These are phyloP conservation scores for Polydrusus cervinus DNA, from an alignment of 2,888 invertebrate species.

Conservation along the genomic window DNA sequence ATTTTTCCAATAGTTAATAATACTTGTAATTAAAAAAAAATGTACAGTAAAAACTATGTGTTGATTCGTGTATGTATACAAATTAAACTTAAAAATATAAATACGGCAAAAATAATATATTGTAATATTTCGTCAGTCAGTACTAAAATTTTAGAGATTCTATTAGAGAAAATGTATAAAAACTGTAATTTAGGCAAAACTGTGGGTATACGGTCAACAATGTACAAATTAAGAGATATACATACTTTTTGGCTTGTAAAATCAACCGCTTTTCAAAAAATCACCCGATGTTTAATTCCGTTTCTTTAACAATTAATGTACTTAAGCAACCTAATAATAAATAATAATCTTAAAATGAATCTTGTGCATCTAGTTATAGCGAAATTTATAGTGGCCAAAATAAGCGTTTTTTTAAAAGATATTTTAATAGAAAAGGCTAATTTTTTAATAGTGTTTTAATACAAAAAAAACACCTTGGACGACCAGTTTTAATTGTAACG, in stretches of 20 bases:
- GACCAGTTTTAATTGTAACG: too few relatives aligned
- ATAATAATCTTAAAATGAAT: neutral
- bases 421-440: too few relatives aligned
- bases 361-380: constrained; percentile 12
- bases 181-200: constrained; percentile 65
- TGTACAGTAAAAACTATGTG: constrained; percentile 64
- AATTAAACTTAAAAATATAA: constrained; percentile 53
- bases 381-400: constrained; percentile 27
- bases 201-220: constrained; percentile 70
- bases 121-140: constrained; percentile 57
- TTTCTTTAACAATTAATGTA: constrained; percentile 1
- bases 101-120: constrained; percentile 53
- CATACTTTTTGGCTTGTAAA: constrained; percentile 59
- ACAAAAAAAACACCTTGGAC: too few relatives aligned
- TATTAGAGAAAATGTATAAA: constrained; percentile 63
- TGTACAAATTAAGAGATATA: constrained; percentile 67
- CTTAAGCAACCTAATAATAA: constrained; percentile 16
- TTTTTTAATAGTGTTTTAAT: too few relatives aligned
- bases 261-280: constrained; percentile 57
- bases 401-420: neutral
- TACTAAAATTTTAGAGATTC: constrained; percentile 38
- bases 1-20: constrained; percentile 56
- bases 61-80: constrained; percentile 62
- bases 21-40: constrained; percentile 55
- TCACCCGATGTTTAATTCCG: neutral